These are phyloP conservation scores for Drosophila hawaiiensis DNA, from an alignment of 2,888 invertebrate genomes.

Conservation along the genomic window DNA sequence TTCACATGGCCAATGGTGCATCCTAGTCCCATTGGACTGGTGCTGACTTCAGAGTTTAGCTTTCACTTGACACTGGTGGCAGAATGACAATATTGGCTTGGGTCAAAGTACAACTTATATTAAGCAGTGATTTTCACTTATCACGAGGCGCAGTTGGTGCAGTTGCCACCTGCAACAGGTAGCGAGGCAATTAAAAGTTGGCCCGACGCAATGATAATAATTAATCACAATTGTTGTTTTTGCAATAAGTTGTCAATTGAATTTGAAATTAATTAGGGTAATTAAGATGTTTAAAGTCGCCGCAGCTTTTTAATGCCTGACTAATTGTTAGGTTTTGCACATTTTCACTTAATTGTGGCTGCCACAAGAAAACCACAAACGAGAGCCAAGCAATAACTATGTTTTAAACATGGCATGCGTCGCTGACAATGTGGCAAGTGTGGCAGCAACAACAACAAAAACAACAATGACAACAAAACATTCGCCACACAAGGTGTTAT, in stretches of 20 bases:
- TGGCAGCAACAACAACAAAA: slow-evolving; percentile 32
- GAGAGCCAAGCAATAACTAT: slow-evolving; percentile 14
- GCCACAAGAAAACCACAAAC: slow-evolving; percentile 42
- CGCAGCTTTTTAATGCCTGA: slow-evolving; percentile 10
- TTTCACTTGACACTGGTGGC: slow-evolving; percentile 62
- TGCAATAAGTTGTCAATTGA: slow-evolving; percentile 19
- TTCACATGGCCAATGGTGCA: slow-evolving; percentile 20
- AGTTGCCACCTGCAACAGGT: slow-evolving; percentile 14
- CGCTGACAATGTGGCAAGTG: slow-evolving; percentile 24
- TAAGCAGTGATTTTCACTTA: slow-evolving; percentile 58
- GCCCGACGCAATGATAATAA: not conserved
- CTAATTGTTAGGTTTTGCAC: slow-evolving; percentile 38
- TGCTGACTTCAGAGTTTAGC: slow-evolving; percentile 19
- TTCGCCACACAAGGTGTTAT: slow-evolving; percentile 57
- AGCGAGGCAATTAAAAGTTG: slow-evolving; percentile 36
- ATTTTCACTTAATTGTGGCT: slow-evolving; percentile 61
- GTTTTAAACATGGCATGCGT: slow-evolving; percentile 43
- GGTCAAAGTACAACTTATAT: slow-evolving; percentile 73
- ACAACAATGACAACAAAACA: slow-evolving; percentile 1
- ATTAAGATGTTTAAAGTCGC: slow-evolving; percentile 16
- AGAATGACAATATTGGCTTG: slow-evolving; percentile 57
- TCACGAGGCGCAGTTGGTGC: slow-evolving; percentile 38
- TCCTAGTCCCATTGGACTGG: slow-evolving; percentile 38
- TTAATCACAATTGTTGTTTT: not conserved
- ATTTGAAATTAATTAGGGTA: slow-evolving; percentile 18